These are phyloP conservation scores for Stichopus horrens DNA, from an alignment of 53 echinoderm and acorn worm species.

Conservation along the genomic window DNA sequence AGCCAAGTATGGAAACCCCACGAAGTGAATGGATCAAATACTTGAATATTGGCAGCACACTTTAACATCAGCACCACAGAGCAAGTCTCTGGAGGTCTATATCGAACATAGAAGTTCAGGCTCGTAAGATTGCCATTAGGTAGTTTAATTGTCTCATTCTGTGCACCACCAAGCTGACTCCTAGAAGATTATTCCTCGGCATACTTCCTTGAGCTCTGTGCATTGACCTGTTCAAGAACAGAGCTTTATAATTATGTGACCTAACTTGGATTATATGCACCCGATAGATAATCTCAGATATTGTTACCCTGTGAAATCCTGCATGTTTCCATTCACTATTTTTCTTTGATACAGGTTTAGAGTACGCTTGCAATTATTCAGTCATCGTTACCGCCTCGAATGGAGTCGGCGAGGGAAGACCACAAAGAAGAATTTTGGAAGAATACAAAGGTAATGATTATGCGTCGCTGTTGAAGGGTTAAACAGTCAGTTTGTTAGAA, in stretches of 20 bases:
- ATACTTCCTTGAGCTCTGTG: neutral
- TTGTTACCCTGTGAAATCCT: neutral
- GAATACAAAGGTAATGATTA: neutral
- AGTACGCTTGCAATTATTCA: neutral
- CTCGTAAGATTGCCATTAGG: no score
- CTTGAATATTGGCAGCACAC: no score
- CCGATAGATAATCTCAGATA: neutral
- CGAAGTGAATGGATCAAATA: no score
- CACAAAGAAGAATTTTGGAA: neutral
- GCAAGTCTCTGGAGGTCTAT: no score
- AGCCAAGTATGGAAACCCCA: no score
- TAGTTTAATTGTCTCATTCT: no score
- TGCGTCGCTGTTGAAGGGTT: no score
- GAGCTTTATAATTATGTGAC: neutral
- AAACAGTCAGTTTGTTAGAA: neutral
- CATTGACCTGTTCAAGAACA: neutral
- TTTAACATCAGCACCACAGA: no score
- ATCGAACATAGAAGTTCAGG: no score
- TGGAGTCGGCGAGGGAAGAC: neutral
- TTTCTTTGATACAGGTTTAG: neutral
- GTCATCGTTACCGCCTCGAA: neutral
- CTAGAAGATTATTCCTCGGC: neutral
- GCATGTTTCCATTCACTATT: neutral
- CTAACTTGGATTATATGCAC: neutral
- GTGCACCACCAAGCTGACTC: no score